phyloP scores from a whole-genome alignment of 2,113 vertebrate genomes.

The Thermophis baileyi region DNA sequence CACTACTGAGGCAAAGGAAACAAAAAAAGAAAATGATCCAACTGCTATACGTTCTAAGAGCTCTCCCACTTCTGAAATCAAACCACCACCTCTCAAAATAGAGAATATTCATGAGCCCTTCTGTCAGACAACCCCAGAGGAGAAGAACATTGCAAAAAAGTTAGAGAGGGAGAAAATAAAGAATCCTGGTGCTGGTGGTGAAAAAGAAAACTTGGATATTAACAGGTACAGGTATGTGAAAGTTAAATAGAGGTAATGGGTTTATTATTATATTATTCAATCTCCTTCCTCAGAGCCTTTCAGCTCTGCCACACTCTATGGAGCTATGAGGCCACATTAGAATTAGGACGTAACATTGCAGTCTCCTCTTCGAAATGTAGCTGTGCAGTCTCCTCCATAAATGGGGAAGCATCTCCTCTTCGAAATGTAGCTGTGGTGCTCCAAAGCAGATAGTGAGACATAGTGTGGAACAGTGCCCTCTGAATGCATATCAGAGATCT shows the following conservation, averaged over 20 bases:
- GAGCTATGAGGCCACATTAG: neutral
- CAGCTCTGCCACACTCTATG: neutral
- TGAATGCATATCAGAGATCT: neutral
- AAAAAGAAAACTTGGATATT: neutral
- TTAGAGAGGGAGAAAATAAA: no score
- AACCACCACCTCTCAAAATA: neutral
- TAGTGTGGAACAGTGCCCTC: neutral
- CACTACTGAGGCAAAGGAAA: neutral
- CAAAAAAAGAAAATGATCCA: neutral
- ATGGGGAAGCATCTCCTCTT: no score
- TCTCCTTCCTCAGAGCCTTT: neutral
- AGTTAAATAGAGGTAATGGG: neutral
- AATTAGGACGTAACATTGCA: neutral
- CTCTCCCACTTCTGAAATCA: neutral
- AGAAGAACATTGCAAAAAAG: neutral
- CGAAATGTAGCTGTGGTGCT: neutral
- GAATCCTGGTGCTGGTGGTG: neutral
- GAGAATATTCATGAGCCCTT: neutral
- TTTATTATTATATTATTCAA: neutral
- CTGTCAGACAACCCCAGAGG: neutral
- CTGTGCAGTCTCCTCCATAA: no score
- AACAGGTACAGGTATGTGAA: constrained; percentile 15
- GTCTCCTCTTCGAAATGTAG: neutral
- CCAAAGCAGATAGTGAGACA: neutral
- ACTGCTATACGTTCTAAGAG: neutral